Conservation (phyloP, 2,113 vertebrate species). For the Indri indri region DNA sequence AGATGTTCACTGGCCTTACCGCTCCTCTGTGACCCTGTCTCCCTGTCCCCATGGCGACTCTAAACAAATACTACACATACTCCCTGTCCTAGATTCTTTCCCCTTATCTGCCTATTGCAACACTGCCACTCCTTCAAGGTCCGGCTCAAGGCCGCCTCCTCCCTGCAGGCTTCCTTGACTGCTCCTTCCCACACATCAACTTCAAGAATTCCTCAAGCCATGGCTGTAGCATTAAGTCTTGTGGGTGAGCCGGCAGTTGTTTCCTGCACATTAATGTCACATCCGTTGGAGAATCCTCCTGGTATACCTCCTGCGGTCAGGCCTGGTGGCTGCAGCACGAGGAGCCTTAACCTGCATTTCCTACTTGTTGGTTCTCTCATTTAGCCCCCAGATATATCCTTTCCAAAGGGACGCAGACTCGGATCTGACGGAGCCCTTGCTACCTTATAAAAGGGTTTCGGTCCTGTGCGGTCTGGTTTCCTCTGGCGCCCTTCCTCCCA, state of each 20-base stretch:
- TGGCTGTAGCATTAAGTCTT: neutral
- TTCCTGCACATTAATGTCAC: neutral
- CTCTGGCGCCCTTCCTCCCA: fast-evolving
- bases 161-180: neutral
- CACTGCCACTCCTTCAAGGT: neutral
- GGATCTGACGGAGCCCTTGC: neutral
- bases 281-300: neutral
- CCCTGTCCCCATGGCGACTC: neutral
- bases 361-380: neutral
- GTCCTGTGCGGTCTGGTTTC: neutral
- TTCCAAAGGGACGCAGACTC: neutral
- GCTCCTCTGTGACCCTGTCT: neutral
- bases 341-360: neutral
- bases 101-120: neutral
- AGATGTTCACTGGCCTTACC: too few relatives aligned
- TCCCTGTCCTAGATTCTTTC: neutral
- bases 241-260: neutral
- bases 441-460: neutral
- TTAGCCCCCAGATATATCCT: neutral
- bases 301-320: neutral
- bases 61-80: neutral
- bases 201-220: neutral
- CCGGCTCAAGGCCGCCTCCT: neutral
- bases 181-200: neutral
- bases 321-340: neutral